Base-by-base conservation (phyloP, 2,888 invertebrate species). In the Ormyrus pomaceus region DNA sequence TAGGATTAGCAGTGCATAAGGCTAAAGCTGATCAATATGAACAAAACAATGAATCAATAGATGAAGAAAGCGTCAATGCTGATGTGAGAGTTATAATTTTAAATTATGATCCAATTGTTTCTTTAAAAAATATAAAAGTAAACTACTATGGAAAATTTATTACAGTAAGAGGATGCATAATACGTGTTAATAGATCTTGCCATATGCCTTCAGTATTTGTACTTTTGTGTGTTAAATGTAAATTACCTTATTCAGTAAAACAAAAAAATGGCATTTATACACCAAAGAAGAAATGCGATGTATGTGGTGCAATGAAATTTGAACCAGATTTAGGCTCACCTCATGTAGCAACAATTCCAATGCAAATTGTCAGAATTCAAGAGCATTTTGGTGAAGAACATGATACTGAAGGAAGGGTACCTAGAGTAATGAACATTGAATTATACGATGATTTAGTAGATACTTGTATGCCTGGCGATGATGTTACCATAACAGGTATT, bases 381-480 rank as follows among this genome's bases (percentile, higher is more conserved):
- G 98, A 98, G 90, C 93, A 95, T 83, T 91, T 93, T 80, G 92
- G 92, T 51, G 94, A 95, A 86, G 94, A 94, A 83, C 93, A 94
- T 92, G 93, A 94, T 83, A 93, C 94, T 84, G 94, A 94, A 81
- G 95, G 95, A 46, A 92, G 95, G 65, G 93, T 96, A 84, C 96
- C 97, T 2, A 92, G 95, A 82, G 95, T 94, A 83, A 92, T 98
- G 50, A 97, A 98, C 88, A 95, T 98, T 88, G 96, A 98, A 89
- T 91, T 98, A 7, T 94, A 94, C 73, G 97, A 97, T 91, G 86
- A 90, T 83, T 92, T 98, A 64, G 96, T 97, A 1, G 95, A 96
- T 83, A 92, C 93, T 46, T 96, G 97, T 83, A 94, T 95, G 83
- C 96, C 98, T 10, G 98, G 98, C 2, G 97, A 98, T 91, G 95